These are phyloP conservation scores for Aselliscus stoliczkanus DNA, from an alignment of 2,797 vertebrate genomes.

Conservation along the genomic window DNA sequence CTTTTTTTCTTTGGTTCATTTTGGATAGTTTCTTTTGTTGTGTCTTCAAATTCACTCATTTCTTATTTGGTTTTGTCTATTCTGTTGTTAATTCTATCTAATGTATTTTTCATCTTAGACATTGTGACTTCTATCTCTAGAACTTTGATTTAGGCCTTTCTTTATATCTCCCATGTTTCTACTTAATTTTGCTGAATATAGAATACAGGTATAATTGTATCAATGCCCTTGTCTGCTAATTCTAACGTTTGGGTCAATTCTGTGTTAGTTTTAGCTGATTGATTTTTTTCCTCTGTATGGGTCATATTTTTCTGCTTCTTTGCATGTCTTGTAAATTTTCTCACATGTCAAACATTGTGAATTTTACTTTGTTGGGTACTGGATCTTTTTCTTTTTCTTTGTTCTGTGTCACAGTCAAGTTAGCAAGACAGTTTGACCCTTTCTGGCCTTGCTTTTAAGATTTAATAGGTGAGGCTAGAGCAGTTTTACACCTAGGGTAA, in stretches of 20 bases:
- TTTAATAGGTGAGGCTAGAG: not conserved
- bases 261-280: not conserved
- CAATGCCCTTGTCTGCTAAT: not conserved
- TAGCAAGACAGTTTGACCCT: not conserved
- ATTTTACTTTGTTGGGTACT: not conserved
- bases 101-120: not conserved
- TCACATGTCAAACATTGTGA: not conserved
- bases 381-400: not conserved
- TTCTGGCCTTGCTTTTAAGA: not conserved
- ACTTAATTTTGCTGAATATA: not conserved
- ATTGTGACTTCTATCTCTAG: not conserved
- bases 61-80: not conserved
- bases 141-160: not conserved
- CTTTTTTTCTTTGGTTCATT: not conserved
- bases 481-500: not conserved
- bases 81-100: not conserved
- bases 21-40: conserved; percentile 15
- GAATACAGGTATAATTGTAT: not conserved
- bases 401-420: not conserved
- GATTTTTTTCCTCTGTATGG: not conserved
- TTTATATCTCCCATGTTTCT: not conserved
- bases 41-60: not conserved
- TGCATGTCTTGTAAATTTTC: not conserved
- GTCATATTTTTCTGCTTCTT: conserved; percentile 16
- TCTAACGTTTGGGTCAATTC: not conserved